Evolutionary conservation across 1,140 invertebrate genomes (phyloP), one percentile per base, ranked within the genome.

Genomic region (Zelostemma sp.): DNA sequence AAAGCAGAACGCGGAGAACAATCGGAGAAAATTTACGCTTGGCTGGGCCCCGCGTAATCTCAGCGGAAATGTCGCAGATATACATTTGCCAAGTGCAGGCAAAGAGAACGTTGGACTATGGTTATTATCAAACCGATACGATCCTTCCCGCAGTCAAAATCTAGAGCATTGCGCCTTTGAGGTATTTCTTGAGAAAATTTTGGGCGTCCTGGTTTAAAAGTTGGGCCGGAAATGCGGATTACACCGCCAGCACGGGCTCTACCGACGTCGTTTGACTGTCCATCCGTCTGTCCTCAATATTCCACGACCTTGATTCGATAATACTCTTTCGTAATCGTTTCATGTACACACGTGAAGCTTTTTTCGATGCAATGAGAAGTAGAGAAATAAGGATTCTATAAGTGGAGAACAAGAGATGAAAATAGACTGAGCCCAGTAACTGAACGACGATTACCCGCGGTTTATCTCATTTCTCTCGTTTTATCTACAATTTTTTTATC

Each of bases 301-400:
- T 63, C 59, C 17, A 43, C 66, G 59, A 55, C 66, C 59, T 54
- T 63, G 59, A 68, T 68, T 63, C 66, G 51, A 67, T 61, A 68
- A 68, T 63, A 40, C 59, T 59, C 47, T 68, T 68, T 62, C 54
- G 51, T 59, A 68, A 68, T 62, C 65, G 54, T 12, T 25, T 12
- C 28, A 25, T 19, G 18, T 40, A 46, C 46, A 31, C 43, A 18
- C 40, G 40, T 11, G 35, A 12, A 40, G 35, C 35, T 40, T 40
- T 40, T 40, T 40, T 12, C 35, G 11, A 40, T 40, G 11, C 35
- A 6, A 40, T 11, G 35, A 40, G 14, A 15, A 12, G n/a, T 4
- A 40, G 3, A 12, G 11, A 40, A 40, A 40, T 40, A 40, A 40
- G 35, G 14, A 40, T 40, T 40, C 35, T 40, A 12, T 40, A 6